Base-by-base conservation (phyloP, 1,140 invertebrate genomes). In the Cydia strobilella region DNA sequence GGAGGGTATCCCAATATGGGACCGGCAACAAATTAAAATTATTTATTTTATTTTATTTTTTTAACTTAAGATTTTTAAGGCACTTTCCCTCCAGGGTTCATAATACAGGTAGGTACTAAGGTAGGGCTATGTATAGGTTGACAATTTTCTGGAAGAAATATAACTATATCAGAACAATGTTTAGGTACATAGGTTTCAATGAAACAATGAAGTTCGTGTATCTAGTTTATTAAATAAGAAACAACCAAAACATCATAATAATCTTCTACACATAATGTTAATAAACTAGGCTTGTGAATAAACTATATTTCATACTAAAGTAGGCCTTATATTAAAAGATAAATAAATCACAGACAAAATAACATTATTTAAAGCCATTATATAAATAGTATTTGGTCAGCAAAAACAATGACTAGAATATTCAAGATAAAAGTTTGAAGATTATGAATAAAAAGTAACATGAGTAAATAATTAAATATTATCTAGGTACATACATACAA, bases 331-430 rank as follows among this genome's bases (percentile, higher is more conserved):
- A n/a, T 18, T 59, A 59, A 10, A 59, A 59, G n/a, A 23, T 23
- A 59, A 59, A 59, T 23, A 23, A 59, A 59, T 59, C 54, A 59
- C 54, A 59, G 54, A 59, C 20, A 39, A 69, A 69, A 18, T 69
- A 69, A 69, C 65, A 69, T 23, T 39, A 69, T 69, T 69, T 69
- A 69, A 69, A 69, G 65, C 35, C 31, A 13, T 66, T n/a, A 54
- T 59, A 0, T 59, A 35, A 69, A 69, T 69, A 69, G 35, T 69
- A 35, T 69, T 69, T 69, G 65, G 65, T 69, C 35, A 69, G 63
- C 15, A 13, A 35, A 69, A 69, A 35, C 31, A 20, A 69, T 39
- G 65, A 69, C 65, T 69, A 69, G 65, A 69, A 31, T 31, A 65
- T 69, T 69, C 23, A 20, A 35, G 25, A 66, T 31, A 66, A 35